Base-by-base conservation (phyloP, 2,888 invertebrate species). In the Cheilosia pagana region DNA sequence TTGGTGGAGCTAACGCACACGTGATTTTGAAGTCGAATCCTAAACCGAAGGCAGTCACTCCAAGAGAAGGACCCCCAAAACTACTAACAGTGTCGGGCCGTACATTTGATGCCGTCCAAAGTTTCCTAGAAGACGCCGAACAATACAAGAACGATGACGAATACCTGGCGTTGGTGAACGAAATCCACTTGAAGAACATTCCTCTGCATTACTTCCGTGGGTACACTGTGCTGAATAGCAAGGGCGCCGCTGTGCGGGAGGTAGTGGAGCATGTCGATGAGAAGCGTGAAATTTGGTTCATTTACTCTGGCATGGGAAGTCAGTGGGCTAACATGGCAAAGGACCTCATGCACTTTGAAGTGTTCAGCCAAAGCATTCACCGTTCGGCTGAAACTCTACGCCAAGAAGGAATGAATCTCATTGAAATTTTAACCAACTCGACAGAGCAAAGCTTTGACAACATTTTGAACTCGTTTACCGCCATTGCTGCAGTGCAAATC, bases 221-320 rank as follows among this genome's bases (percentile, higher is more conserved):
- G 1, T 98, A 94, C 92, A 93, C 95, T 21, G 93, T 99, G 67
- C 92, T 98, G 39, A 94, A 94, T 83, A 93, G 93, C 39, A 92
- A 93, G 19, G 90, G 89, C 1, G 86, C 88, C 0, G 74, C 89
- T 19, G 90, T 91, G 31, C 92, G 93, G 14, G 95, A 95, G 89
- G 92, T 94, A 1, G 71, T 90, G 1, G 93, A 93, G 59, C 90
- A 88, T 77, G 90, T 92, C 10, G 93, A 93, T 14, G 95, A 95
- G 50, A 94, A 94, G 86, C 94, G 96, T 14, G 98, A 98, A 0
- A 92, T 99, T 71, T 99, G 98, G 97, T 99, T 95, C 92, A 94
- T 99, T 86, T 99, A 98, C 93, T 96, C 98, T 55, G 99, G 99
- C 79, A 99, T 99, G 99, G 99, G 99, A 14, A 96, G 97, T 50